Evolutionary conservation across 2,797 vertebrate species (phyloP).

Genomic region (Tapera naevia): DNA sequence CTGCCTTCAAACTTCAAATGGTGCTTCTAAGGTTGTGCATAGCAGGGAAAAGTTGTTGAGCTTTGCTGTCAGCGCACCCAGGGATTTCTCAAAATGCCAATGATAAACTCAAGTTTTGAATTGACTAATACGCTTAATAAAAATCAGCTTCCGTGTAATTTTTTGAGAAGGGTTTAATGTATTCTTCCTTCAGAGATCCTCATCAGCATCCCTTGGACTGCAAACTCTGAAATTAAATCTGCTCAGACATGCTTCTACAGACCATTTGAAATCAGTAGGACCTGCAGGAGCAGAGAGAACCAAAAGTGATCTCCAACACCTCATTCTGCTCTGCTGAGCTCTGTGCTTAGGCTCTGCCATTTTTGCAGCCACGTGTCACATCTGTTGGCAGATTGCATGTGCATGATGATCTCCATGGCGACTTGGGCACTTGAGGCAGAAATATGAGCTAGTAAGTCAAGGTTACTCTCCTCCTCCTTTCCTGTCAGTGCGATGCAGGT

Average conservation of each 20-base stretch:
- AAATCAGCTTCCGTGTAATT: neutral
- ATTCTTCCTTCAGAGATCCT: neutral
- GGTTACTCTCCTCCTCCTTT: neutral
- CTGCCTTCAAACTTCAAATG: neutral
- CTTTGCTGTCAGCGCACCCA: neutral
- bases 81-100: neutral
- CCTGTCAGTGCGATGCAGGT: neutral
- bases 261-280: neutral
- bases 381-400: neutral
- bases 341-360: neutral
- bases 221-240: neutral
- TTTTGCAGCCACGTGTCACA: neutral
- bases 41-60: too few species aligned
- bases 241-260: neutral
- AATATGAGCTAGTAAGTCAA: slow-evolving; percentile 24
- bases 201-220: neutral
- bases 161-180: neutral
- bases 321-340: neutral
- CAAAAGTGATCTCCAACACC: neutral
- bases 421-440: neutral
- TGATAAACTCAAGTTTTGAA: neutral
- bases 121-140: neutral
- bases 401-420: slow-evolving; percentile 15
- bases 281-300: neutral
- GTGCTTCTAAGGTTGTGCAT: too few species aligned